These are phyloP conservation scores for Tortricodes alternella DNA, from an alignment of 2,888 invertebrate genomes.

Conservation along the genomic window DNA sequence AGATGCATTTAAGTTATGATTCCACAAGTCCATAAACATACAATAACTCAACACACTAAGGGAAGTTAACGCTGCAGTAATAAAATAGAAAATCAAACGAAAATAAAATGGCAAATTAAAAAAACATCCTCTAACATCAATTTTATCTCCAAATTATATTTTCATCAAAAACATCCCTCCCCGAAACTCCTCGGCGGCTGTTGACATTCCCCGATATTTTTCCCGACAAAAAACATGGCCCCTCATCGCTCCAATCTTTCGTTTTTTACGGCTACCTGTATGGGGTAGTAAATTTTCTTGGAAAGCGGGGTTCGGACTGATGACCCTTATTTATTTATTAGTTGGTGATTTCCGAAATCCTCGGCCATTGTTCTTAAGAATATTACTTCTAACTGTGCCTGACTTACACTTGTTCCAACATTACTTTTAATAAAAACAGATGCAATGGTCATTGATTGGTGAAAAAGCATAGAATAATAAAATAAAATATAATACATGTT, in stretches of 20 bases:
- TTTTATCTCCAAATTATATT: constrained; percentile 28
- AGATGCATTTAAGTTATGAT: not conserved
- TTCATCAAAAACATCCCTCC: constrained; percentile 27
- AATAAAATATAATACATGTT: no score
- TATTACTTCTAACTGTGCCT: no score
- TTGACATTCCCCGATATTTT: constrained; percentile 28
- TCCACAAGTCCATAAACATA: not conserved
- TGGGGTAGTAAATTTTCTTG: constrained; percentile 11
- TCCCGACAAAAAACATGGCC: constrained; percentile 26
- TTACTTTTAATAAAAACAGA: no score
- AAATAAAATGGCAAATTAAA: constrained; percentile 28
- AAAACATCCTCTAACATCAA: constrained; percentile 25
- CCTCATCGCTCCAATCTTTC: constrained; percentile 28
- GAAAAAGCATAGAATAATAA: no score
- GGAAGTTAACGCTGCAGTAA: not conserved
- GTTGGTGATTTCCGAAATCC: constrained; percentile 1
- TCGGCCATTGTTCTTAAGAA: no score
- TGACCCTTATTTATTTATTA: constrained; percentile 27
- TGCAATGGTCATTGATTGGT: no score
- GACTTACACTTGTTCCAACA: no score
- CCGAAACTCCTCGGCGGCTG: constrained; percentile 10
- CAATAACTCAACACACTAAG: not conserved
- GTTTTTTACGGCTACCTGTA: constrained; percentile 29
- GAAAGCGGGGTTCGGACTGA: constrained; percentile 7
- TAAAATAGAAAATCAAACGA: constrained; percentile 10